Conservation (phyloP, 2,888 invertebrate genomes). For the Xestia sexstrigata region DNA sequence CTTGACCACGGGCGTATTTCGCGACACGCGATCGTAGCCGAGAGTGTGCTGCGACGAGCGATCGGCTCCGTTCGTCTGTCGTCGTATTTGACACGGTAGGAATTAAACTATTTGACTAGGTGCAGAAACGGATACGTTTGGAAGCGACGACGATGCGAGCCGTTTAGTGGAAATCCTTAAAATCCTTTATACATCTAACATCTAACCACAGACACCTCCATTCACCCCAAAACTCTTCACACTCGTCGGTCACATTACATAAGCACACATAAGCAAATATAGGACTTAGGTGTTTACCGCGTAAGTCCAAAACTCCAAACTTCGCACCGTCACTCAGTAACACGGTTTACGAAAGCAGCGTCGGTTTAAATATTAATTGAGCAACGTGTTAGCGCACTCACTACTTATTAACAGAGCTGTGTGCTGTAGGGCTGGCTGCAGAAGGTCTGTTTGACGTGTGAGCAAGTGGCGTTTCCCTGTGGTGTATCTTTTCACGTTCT, state of each 20-base stretch:
- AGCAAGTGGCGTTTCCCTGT: no score
- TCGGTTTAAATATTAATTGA: conserved; percentile 56
- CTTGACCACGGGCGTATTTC: no score
- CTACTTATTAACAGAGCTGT: conserved; percentile 52
- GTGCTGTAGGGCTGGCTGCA: neutral
- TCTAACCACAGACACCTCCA: neutral
- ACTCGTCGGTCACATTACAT: conserved; percentile 2
- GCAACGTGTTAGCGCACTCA: conserved; percentile 46
- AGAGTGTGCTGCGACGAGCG: no score
- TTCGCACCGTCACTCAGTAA: conserved; percentile 48
- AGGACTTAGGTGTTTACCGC: conserved; percentile 35
- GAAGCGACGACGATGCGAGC: no score
- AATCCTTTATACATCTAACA: neutral
- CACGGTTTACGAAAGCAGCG: conserved; percentile 32
- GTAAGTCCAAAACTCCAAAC: conserved; percentile 45
- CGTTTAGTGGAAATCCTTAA: no score
- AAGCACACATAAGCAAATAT: neutral
- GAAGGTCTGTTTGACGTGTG: conserved; percentile 17
- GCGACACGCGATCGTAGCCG: no score
- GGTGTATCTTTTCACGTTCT: no score
- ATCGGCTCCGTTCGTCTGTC: no score
- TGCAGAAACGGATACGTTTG: no score
- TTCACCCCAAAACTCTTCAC: neutral
- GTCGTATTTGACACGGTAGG: no score
- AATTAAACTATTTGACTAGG: no score